Percentiles rank a stretch among this genome's conserved stretches.
Conservation (phyloP, 2,113 vertebrate species). For the Apodemus sylvaticus region DNA sequence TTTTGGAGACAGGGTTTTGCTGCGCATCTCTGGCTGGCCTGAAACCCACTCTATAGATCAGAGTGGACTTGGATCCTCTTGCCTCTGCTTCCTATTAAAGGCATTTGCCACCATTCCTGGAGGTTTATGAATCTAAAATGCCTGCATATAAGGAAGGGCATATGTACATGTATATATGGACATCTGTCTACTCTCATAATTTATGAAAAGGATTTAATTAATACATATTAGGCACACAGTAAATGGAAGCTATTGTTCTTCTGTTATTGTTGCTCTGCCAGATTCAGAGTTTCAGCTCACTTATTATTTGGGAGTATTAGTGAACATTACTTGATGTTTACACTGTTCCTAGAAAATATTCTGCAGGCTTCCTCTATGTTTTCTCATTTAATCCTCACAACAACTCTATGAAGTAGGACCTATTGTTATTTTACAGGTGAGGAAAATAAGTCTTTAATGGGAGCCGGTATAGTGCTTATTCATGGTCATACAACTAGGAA, state of each 20-base stretch:
- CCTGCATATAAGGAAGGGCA: not conserved
- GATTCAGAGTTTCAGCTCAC: not conserved
- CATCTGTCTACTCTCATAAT: not conserved
- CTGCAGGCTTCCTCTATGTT: not conserved
- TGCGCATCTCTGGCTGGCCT: not conserved
- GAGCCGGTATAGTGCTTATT: not conserved
- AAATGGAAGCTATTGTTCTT: conserved; percentile 4
- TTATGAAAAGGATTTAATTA: not conserved
- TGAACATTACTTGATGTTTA: not conserved
- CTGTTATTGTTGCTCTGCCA: not conserved
- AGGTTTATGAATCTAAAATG: not conserved
- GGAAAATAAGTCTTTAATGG: conserved; percentile 15
- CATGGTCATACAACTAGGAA: not conserved
- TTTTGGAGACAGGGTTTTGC: not conserved
- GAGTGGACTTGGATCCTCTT: not conserved
- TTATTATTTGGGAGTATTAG: not conserved
- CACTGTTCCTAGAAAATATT: not conserved
- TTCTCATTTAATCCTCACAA: conserved; percentile 16
- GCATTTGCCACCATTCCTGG: not conserved
- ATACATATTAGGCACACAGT: not conserved
- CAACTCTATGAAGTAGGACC: not conserved
- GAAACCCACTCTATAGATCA: not conserved
- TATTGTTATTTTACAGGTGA: conserved; percentile 27
- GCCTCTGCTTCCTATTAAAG: not conserved
- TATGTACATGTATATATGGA: not conserved